These are phyloP conservation scores for Stegostoma tigrinum DNA, from an alignment of 2,113 vertebrate genomes.

Conservation along the genomic window DNA sequence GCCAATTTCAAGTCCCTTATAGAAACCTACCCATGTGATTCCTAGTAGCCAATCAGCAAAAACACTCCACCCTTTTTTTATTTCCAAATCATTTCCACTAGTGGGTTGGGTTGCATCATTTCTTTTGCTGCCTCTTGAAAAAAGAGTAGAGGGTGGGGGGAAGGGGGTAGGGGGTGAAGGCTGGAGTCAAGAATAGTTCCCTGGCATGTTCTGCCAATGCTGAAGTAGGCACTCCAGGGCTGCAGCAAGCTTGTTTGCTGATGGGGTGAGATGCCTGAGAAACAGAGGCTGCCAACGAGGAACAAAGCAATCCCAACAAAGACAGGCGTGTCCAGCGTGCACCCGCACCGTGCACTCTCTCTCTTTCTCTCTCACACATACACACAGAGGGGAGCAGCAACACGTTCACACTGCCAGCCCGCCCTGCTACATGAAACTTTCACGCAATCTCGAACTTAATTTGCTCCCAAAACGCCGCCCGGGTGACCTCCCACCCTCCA, in stretches of 20 bases:
- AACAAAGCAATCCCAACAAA: slow-evolving; percentile 22
- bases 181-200: neutral
- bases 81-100: neutral
- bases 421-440: neutral
- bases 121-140: too few relatives aligned
- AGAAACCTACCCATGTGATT: slow-evolving; percentile 62
- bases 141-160: too few relatives aligned
- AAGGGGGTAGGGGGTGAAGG: too few relatives aligned
- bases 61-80: slow-evolving; percentile 53
- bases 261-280: neutral
- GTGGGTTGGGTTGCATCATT: neutral
- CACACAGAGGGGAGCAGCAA: neutral
- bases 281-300: neutral
- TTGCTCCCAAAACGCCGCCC: neutral
- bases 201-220: neutral
- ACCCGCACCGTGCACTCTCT: neutral
- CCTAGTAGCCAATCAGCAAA: slow-evolving; percentile 57
- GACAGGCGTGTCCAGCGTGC: slow-evolving; percentile 29
- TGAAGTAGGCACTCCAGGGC: neutral
- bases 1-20: slow-evolving; percentile 55
- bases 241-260: neutral
- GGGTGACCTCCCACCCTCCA: neutral
- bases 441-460: neutral
- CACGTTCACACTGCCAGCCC: neutral
- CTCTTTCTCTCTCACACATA: too few relatives aligned